Evolutionary conservation across 2,888 invertebrate genomes (phyloP).

Genomic region (Adela reaumurella): DNA sequence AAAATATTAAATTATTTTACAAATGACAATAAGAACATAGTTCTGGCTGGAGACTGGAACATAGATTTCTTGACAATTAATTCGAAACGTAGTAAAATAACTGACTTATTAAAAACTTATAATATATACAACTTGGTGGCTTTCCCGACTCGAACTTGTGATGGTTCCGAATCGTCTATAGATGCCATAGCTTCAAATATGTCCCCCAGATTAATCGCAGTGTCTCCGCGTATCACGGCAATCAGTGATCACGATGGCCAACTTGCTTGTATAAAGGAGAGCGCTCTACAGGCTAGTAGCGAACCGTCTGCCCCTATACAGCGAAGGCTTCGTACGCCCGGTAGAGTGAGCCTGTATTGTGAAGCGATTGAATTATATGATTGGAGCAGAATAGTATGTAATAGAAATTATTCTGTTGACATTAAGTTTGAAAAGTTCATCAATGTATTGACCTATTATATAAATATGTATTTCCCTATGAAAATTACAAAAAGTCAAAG

Average conservation of each 20-base stretch:
- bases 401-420: background rate
- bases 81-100: background rate
- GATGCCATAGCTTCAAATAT: background rate
- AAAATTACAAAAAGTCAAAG: background rate
- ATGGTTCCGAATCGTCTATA: background rate
- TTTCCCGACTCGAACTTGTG: background rate
- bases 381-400: background rate
- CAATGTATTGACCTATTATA: background rate
- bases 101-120: background rate
- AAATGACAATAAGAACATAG: background rate
- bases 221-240: background rate
- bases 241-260: background rate
- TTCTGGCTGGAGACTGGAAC: background rate
- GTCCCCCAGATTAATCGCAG: background rate
- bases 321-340: background rate
- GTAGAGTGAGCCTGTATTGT: background rate
- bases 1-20: background rate
- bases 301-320: background rate
- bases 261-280: background rate
- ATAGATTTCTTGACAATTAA: background rate
- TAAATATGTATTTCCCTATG: background rate
- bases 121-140: background rate
- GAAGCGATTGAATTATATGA: background rate
- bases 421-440: background rate
- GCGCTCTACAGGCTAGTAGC: background rate